These are phyloP conservation scores for Apostichopus californicus DNA, from an alignment of 35 echinoderm and acorn worm species.

Conservation along the genomic window DNA sequence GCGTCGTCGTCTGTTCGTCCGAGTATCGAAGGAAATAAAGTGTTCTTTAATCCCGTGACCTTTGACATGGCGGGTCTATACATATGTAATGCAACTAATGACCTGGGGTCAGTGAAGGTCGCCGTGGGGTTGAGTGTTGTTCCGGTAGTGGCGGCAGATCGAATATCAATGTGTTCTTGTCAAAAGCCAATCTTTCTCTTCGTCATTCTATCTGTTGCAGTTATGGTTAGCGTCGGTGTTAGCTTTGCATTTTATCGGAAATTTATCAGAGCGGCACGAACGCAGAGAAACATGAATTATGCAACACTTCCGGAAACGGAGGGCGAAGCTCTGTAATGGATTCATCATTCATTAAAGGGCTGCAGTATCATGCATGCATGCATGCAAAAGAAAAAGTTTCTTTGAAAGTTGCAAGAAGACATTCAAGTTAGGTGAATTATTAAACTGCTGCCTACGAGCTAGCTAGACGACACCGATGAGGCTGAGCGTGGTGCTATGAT, in stretches of 20 bases:
- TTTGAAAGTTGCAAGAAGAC: too few relatives aligned
- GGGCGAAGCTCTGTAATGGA: background rate
- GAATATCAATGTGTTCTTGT: background rate
- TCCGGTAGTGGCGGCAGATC: background rate
- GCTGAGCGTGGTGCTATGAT: too few relatives aligned
- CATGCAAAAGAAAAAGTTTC: too few relatives aligned
- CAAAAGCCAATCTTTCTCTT: slow-evolving; percentile 1
- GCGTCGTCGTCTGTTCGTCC: background rate
- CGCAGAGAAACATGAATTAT: slow-evolving; percentile 28
- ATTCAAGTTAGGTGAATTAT: too few relatives aligned
- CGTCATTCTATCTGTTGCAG: background rate
- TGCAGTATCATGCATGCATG: too few relatives aligned
- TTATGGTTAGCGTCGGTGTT: background rate
- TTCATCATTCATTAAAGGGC: too few relatives aligned
- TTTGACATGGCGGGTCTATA: slow-evolving; percentile 24
- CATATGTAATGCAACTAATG: slow-evolving; percentile 27
- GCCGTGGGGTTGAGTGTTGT: background rate
- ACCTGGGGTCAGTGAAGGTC: background rate
- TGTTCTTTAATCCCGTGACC: background rate
- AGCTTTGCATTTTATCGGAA: slow-evolving; percentile 22
- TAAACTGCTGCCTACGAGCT: too few relatives aligned
- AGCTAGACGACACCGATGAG: too few relatives aligned
- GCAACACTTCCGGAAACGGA: background rate
- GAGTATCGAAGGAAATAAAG: background rate
- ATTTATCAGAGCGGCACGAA: slow-evolving; percentile 1